Conservation (phyloP, 2,113 vertebrate genomes). For the Lanius ludovicianus region DNA sequence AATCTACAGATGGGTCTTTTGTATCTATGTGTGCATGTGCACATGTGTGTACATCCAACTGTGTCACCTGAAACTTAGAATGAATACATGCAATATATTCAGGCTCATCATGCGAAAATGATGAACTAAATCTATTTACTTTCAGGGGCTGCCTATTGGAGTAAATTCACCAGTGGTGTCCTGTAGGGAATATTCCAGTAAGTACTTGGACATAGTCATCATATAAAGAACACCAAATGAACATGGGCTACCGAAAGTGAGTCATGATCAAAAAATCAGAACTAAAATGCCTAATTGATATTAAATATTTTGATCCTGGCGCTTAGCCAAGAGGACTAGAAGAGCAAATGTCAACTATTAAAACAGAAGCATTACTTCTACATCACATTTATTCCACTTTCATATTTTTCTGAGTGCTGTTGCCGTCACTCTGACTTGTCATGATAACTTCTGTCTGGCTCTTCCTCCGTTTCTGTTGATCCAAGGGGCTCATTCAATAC, state of each 20-base stretch:
- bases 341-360: neutral
- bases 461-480: neutral
- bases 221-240: neutral
- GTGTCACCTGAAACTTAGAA: neutral
- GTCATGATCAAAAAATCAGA: slow-evolving; percentile 3
- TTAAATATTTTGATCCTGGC: neutral
- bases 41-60: neutral
- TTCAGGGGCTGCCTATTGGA: neutral
- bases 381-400: neutral
- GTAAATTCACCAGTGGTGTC: neutral
- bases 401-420: neutral
- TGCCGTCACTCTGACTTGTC: neutral
- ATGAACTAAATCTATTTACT: neutral
- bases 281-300: neutral
- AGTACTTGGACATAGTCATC: neutral
- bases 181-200: neutral
- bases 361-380: neutral
- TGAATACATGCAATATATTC: fast-evolving
- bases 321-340: neutral
- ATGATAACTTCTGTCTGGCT: slow-evolving; percentile 16
- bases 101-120: neutral
- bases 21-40: fast-evolving
- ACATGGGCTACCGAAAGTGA: slow-evolving; percentile 6
- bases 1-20: neutral
- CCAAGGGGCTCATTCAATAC: neutral